Evolutionary conservation across 2,888 invertebrate species (phyloP), one percentile per base, ranked within the genome.

Genomic region (Timandra comae): DNA sequence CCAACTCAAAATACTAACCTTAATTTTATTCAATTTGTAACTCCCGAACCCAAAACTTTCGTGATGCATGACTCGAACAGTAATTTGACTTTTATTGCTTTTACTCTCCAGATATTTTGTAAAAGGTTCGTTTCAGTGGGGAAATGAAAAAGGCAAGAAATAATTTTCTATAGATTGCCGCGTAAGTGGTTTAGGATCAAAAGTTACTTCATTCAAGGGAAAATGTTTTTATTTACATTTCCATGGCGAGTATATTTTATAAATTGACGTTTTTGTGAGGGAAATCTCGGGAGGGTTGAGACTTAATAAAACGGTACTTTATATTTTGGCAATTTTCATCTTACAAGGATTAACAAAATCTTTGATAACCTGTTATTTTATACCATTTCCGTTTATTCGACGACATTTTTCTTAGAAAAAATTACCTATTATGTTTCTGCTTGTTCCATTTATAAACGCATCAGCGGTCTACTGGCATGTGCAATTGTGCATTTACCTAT

Each of bases 11-110:
- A 62, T 60, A 52, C 59, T 61, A 63, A 56, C 74, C 76, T 73
- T 75, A 77, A 80, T 81, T 80, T 79, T 71, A 80, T 82, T 81
- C 79, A 79, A 80, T 82, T 81, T 78, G 76, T 64, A 75, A 77
- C 75, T 78, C 71, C 64, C 63, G 63, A 63, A 72, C 81, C 80
- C 80, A 63, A 81, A 81, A 82, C 76, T 81, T 81, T 69, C 56
- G 65, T 80, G 77, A 81, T 75, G 76, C 72, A 80, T 77, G 76
- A 79, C 67, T 78, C 67, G 59, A 69, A 68, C 74, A 69, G 72
- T 80, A 80, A 81, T 80, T 79, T 69, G 75, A 75, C 69, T 80
- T 81, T 80, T 79, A 81, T 80, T 76, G 72, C 76, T 75, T 74
- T 67, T 61, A 52, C 68, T 63, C 62, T 55, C 51, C 54, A 60